phyloP scores from a whole-genome alignment of 2,888 invertebrate species.

The Beris morrisii region DNA sequence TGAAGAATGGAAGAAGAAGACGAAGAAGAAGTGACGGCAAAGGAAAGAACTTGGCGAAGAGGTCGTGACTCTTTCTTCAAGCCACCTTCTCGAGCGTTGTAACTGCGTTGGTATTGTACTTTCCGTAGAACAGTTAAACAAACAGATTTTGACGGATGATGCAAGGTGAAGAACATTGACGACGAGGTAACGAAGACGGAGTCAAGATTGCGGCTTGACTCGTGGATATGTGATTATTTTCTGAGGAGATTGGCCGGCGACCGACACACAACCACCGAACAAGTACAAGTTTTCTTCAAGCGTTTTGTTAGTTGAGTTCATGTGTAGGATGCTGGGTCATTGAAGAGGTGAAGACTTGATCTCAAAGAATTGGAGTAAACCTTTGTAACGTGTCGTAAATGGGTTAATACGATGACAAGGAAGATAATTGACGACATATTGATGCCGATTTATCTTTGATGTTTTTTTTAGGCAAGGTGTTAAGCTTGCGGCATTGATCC shows the following conservation, averaged over 20 bases:
- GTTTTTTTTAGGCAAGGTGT: not conserved
- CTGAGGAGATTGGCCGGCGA: constrained; percentile 3
- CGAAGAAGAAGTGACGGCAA: too few relatives aligned
- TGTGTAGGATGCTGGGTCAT: too few relatives aligned
- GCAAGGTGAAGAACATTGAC: constrained; percentile 26
- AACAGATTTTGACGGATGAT: constrained; percentile 33
- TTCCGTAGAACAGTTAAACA: constrained; percentile 33
- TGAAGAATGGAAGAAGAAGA: too few relatives aligned
- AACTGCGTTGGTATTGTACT: constrained; percentile 26
- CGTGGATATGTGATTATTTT: constrained; percentile 15
- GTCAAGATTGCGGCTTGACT: not conserved
- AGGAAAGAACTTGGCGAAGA: too few relatives aligned
- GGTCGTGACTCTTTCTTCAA: too few relatives aligned
- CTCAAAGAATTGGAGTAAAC: too few relatives aligned
- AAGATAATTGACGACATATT: constrained; percentile 29
- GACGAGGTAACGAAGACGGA: constrained; percentile 14
- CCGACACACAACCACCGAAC: too few relatives aligned
- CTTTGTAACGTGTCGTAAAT: constrained; percentile 2
- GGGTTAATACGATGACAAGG: constrained; percentile 25
- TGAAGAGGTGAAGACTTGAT: too few relatives aligned
- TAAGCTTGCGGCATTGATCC: constrained; percentile 20
- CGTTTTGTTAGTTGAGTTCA: too few relatives aligned
- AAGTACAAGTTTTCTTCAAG: too few relatives aligned
- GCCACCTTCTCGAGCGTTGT: too few relatives aligned
- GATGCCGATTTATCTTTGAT: constrained; percentile 16